Conservation (phyloP, 2,113 vertebrate species). For the Heterochromis multidens region DNA sequence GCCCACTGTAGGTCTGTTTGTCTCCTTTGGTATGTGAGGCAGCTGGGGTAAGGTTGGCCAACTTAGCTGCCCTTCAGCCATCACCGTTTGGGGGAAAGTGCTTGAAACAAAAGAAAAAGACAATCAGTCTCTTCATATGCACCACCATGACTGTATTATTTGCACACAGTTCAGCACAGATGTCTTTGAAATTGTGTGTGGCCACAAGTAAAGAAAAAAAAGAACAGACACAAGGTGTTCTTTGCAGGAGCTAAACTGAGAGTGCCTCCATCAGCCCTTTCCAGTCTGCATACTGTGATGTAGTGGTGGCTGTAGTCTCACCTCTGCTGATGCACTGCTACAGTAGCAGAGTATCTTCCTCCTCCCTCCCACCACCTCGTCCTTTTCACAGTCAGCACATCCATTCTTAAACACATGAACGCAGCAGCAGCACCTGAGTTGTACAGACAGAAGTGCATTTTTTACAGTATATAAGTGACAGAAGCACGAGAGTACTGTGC, state of each 20-base stretch:
- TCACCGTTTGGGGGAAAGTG: background rate
- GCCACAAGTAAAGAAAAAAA: background rate
- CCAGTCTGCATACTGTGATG: constrained; percentile 38
- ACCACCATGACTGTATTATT: background rate
- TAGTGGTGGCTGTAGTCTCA: constrained; percentile 50
- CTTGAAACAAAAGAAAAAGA: background rate
- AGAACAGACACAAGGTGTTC: background rate
- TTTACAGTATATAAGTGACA: constrained; percentile 1
- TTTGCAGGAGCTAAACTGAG: background rate
- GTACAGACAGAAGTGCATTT: background rate
- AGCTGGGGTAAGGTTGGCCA: constrained; percentile 38
- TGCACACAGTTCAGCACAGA: background rate
- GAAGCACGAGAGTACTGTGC: background rate
- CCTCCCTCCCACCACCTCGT: background rate
- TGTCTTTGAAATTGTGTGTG: background rate
- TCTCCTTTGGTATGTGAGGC: constrained; percentile 22
- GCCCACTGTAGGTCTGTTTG: constrained; percentile 41
- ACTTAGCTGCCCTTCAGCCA: constrained; percentile 29
- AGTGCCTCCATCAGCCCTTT: background rate
- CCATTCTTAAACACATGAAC: constrained; percentile 61
- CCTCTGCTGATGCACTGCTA: constrained; percentile 68
- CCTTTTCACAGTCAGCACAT: constrained; percentile 57
- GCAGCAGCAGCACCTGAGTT: constrained; percentile 39
- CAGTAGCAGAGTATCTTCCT: constrained; percentile 44
- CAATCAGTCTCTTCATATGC: background rate